A percentile compares a stretch with the other conserved stretches of the same genome.
Conservation (phyloP, 2,113 vertebrate species). For the Misgurnus anguillicaudatus region DNA sequence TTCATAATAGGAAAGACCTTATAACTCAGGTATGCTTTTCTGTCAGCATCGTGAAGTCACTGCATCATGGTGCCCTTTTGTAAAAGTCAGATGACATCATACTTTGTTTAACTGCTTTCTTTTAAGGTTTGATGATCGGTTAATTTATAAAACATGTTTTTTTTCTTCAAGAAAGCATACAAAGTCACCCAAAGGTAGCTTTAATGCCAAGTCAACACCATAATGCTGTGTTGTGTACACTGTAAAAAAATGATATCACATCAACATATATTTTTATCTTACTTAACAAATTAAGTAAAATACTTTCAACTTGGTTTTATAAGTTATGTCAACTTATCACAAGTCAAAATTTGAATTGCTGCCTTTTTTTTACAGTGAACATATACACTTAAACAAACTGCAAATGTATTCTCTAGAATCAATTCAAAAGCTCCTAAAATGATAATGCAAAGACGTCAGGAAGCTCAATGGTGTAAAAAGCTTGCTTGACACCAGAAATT, state of each 20-base stretch:
- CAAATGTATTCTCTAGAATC: constrained; percentile 24
- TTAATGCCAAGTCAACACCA: neutral
- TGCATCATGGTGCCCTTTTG: constrained; percentile 22
- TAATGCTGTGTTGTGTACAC: neutral
- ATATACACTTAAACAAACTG: neutral
- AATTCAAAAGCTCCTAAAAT: neutral
- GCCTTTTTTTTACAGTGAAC: too few relatives aligned
- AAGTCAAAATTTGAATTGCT: too few relatives aligned
- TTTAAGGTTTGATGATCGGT: constrained; percentile 65
- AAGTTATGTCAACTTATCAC: too few relatives aligned
- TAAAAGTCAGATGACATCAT: constrained; percentile 50
- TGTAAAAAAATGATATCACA: neutral
- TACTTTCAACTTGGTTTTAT: too few relatives aligned
- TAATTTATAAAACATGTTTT: constrained; percentile 54
- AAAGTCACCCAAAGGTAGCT: constrained; percentile 56
- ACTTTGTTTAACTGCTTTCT: constrained; percentile 26
- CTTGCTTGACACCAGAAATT: constrained; percentile 32
- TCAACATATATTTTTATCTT: too few relatives aligned
- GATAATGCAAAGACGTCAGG: neutral
- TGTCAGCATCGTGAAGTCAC: constrained; percentile 41
- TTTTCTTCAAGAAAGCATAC: neutral
- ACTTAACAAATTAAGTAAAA: too few relatives aligned
- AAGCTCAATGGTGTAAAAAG: constrained; percentile 17
- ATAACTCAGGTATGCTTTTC: constrained; percentile 52
- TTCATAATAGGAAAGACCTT: constrained; percentile 42